Evolutionary conservation across 1,140 invertebrate genomes (phyloP).

Genomic region (Drosophila parvula): DNA sequence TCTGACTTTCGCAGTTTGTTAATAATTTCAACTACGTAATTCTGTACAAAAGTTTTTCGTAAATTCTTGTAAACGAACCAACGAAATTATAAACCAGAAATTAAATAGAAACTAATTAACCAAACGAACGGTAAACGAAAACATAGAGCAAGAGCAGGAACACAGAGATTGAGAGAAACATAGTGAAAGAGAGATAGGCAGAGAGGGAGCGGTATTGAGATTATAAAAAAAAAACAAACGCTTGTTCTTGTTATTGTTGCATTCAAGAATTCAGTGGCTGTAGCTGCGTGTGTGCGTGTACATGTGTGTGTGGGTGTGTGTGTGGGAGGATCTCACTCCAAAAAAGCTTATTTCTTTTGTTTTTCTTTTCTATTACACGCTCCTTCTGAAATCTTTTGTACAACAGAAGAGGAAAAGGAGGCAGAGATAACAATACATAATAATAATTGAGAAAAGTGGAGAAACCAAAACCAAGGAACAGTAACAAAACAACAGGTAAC

Average conservation of each 20-base stretch:
- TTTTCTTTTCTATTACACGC: slow-evolving; percentile 16
- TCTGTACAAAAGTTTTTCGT: slow-evolving; percentile 52
- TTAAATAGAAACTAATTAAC: slow-evolving; percentile 35
- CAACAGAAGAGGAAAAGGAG: slow-evolving; percentile 51
- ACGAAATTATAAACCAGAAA: slow-evolving; percentile 44
- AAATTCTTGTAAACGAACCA: slow-evolving; percentile 45
- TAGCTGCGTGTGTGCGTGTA: slow-evolving; percentile 38
- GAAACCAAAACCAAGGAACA: slow-evolving; percentile 39
- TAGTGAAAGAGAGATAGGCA: slow-evolving; percentile 32
- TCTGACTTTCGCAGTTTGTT: slow-evolving; percentile 62
- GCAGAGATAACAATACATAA: slow-evolving; percentile 19
- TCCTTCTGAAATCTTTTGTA: slow-evolving; percentile 72
- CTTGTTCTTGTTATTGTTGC: slow-evolving; percentile 33
- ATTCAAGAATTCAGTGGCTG: slow-evolving; percentile 62
- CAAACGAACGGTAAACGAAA: slow-evolving; percentile 46
- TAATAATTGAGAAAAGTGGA: slow-evolving; percentile 17
- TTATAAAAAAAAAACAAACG: slow-evolving; percentile 36
- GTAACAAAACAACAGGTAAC: slow-evolving; percentile 42
- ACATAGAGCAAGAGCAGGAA: slow-evolving; percentile 41
- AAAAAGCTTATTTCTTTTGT: slow-evolving; percentile 18
- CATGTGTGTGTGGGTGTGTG: slow-evolving; percentile 33
- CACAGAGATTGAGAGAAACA: slow-evolving; percentile 26
- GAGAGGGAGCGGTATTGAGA: slow-evolving; percentile 39
- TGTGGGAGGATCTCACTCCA: slow-evolving; percentile 19
- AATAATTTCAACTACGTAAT: slow-evolving; percentile 61